phyloP scores from a whole-genome alignment of 2,888 invertebrate species.

The Sminthurides aquaticus region DNA sequence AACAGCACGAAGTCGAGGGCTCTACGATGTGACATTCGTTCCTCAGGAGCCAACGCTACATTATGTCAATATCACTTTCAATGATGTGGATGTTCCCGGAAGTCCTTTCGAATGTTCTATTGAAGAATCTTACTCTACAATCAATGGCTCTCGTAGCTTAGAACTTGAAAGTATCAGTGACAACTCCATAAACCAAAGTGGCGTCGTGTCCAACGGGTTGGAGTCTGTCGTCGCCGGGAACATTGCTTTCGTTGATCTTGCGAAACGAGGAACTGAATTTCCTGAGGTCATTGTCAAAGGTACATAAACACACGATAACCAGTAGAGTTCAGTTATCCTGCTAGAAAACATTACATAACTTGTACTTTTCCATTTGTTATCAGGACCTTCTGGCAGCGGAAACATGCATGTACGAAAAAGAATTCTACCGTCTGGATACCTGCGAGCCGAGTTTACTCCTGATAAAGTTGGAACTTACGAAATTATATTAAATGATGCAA shows the following conservation, averaged over 20 bases:
- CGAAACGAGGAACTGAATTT: conserved; percentile 50
- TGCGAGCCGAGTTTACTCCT: conserved; percentile 68
- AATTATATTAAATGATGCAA: conserved; percentile 59
- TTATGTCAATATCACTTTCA: conserved; percentile 88
- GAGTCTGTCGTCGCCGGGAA: conserved; percentile 49
- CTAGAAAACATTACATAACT: too few relatives aligned
- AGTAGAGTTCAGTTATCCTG: too few relatives aligned
- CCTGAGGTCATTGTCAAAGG: conserved; percentile 52
- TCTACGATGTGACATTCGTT: conserved; percentile 86
- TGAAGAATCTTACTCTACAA: conserved; percentile 44
- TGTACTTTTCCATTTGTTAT: too few relatives aligned
- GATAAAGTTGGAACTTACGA: conserved; percentile 66
- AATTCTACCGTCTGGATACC: conserved; percentile 46
- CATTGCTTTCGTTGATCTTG: conserved; percentile 49
- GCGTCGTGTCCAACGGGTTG: conserved; percentile 45
- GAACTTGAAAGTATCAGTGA: conserved; percentile 41
- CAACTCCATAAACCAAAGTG: conserved; percentile 37
- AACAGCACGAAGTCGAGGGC: conserved; percentile 78
- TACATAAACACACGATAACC: conserved; percentile 43
- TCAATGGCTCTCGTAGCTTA: conserved; percentile 36
- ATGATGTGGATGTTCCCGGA: conserved; percentile 59
- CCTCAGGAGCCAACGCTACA: conserved; percentile 84
- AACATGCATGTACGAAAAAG: conserved; percentile 43
- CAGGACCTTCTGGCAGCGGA: conserved; percentile 48
- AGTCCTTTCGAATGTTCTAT: conserved; percentile 75